These are phyloP conservation scores for Oreortyx pictus DNA, from an alignment of 2,797 vertebrate species.

Conservation along the genomic window DNA sequence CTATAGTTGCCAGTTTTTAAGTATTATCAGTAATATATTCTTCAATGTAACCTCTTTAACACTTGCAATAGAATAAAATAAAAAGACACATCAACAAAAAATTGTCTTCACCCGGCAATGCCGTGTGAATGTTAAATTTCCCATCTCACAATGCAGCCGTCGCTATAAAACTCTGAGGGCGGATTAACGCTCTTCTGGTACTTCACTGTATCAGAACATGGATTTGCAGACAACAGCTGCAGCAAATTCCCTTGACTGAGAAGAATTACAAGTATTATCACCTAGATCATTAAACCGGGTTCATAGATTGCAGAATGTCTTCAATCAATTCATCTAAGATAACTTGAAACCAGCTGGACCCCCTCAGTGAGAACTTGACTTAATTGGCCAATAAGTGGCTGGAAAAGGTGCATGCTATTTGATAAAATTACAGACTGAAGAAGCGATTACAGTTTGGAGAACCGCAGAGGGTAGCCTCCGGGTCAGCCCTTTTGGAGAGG, in stretches of 20 bases:
- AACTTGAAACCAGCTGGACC: conserved; percentile 98
- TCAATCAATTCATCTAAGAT: conserved; percentile 99
- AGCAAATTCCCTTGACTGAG: conserved; percentile 97
- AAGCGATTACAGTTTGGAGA: conserved; percentile 93
- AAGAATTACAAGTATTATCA: conserved; percentile 99
- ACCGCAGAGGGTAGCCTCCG: conserved; percentile 76
- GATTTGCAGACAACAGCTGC: conserved; percentile 97
- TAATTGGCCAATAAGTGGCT: conserved; percentile 99
- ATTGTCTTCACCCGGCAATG: conserved; percentile 45
- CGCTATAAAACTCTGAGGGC: conserved; percentile 83
- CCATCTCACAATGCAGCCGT: conserved; percentile 85
- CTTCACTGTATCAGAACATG: conserved; percentile 92
- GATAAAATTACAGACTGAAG: conserved; percentile 94
- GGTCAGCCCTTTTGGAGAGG: conserved; percentile 89
- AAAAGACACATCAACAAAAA: conserved; percentile 57
- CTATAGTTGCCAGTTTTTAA: conserved; percentile 12
- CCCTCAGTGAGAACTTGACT: conserved; percentile 99
- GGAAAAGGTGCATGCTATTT: conserved; percentile 95
- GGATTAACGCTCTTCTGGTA: conserved; percentile 90
- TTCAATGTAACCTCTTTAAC: conserved; percentile 53
- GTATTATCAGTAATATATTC: conserved; percentile 57
- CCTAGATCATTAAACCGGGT: conserved; percentile 99
- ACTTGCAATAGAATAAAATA: conserved; percentile 63
- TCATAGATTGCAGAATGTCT: conserved; percentile 95
- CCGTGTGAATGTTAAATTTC: conserved; percentile 81